Evolutionary conservation across 2,113 vertebrate species (phyloP).

Genomic region (Origma solitaria): DNA sequence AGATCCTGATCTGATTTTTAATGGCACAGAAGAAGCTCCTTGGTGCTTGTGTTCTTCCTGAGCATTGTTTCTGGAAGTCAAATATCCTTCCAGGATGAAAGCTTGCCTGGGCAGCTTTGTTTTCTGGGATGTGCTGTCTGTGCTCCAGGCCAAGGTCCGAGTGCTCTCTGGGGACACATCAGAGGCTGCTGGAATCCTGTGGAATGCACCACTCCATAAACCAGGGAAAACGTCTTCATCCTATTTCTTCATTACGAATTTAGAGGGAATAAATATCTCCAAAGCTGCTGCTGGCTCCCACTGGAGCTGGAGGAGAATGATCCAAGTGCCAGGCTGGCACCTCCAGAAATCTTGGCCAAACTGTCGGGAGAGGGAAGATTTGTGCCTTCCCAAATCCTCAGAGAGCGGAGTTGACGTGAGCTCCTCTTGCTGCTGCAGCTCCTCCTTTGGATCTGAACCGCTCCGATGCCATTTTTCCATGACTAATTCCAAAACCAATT

Average conservation of each 20-base stretch:
- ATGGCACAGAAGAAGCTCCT: background rate
- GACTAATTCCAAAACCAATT: background rate
- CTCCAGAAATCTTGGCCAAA: background rate
- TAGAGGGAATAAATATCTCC: background rate
- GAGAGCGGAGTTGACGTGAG: accelerated
- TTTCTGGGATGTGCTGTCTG: background rate
- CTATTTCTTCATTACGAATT: background rate
- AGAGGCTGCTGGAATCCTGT: background rate
- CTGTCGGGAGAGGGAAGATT: background rate
- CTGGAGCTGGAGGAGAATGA: background rate
- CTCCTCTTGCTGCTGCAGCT: background rate
- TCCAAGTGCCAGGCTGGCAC: background rate
- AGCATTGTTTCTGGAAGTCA: background rate
- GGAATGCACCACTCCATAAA: background rate
- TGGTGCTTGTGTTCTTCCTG: background rate
- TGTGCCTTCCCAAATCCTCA: background rate
- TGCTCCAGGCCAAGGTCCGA: background rate
- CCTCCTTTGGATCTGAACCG: accelerated
- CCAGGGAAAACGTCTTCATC: accelerated
- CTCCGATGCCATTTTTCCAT: background rate
- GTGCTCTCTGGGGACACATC: background rate
- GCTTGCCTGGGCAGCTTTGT: background rate
- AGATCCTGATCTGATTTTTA: background rate
- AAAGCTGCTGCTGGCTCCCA: background rate
- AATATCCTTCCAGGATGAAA: background rate